Base-by-base conservation (phyloP, 1,140 invertebrate species). In the Phymastichus coffea region DNA sequence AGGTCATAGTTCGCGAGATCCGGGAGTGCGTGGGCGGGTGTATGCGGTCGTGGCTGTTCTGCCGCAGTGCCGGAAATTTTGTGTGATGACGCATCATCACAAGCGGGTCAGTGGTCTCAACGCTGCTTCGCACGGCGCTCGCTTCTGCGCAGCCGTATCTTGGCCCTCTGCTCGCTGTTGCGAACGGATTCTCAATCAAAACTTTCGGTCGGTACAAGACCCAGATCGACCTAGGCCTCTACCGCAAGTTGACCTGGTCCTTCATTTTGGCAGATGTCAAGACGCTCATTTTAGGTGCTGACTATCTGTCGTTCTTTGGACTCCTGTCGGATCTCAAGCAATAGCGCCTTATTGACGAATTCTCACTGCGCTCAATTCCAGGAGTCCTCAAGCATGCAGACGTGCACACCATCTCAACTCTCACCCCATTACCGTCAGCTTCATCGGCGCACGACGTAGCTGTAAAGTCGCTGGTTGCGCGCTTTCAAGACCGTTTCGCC, bases 221-320 rank as follows among this genome's bases (percentile, higher is more conserved):
- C 9, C 46, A 53, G 20, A 40, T 75, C 0, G 62, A 76, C 51
- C 43, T 77, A 3, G 69, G 69, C 20, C 41, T 67, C 7, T 53
- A 65, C 14, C 60, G 72, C 47, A 38, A 59, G 17, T 73, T 69
- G 51, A 43, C 46, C 30, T 77, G 70, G 73, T 17, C 56, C 8
- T 78, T 77, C 44, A 67, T 73, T 22, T 54, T 79, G 4, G 72
- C 73, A 9, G 67, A 70, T 23, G 70, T 74, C 0, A 53, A 47
- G 1, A 64, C 66, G 26, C 66, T 75, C 1, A 77, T 78, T 8
- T 59, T 77, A 0, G 73, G 74, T 33, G 73, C 75, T 4, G 74
- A 78, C 56, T 71, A 77, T 40, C 47, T 80, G 14, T 22, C 38
- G 0, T 25, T 70, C 55, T 69, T 63, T 57, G 52, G 63, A 7